These are phyloP conservation scores for Campylomormyrus tamandua DNA, from an alignment of 2,113 vertebrate genomes.

Conservation along the genomic window DNA sequence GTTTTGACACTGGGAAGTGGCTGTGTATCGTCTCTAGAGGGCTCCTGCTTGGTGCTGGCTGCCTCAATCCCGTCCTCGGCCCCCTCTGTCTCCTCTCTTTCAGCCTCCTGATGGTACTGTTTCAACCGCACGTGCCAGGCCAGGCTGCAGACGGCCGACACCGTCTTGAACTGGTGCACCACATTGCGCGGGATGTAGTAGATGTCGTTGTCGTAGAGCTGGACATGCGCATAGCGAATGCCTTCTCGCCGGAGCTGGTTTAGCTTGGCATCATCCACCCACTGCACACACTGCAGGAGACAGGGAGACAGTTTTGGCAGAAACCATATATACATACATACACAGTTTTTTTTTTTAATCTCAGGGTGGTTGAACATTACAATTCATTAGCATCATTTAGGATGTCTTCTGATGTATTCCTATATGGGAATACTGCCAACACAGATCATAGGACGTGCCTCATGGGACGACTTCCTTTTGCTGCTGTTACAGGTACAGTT, in stretches of 20 bases:
- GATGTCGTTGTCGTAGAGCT: constrained; percentile 91
- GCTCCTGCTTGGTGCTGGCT: constrained; percentile 45
- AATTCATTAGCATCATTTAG: not conserved
- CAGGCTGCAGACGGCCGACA: constrained; percentile 92
- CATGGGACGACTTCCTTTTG: not conserved
- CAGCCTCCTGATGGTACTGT: constrained; percentile 67
- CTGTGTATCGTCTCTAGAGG: constrained; percentile 39
- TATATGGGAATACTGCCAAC: not conserved
- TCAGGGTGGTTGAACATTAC: not conserved
- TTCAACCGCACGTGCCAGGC: constrained; percentile 89
- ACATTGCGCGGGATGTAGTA: constrained; percentile 97
- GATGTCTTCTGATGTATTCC: not conserved
- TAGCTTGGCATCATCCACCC: constrained; percentile 96
- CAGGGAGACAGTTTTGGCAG: not conserved
- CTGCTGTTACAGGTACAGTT: not conserved
- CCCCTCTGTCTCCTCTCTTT: not conserved
- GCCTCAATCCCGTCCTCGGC: constrained; percentile 27
- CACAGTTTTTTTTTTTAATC: not conserved
- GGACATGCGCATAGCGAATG: constrained; percentile 89
- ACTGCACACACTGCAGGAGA: constrained; percentile 83
- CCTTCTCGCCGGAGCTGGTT: constrained; percentile 95
- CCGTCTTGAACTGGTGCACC: constrained; percentile 97
- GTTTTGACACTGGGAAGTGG: constrained; percentile 55
- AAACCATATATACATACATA: not conserved
- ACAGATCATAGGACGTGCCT: not conserved